These are phyloP conservation scores for Mormyrus proboscirostris DNA, from an alignment of 2,797 vertebrate genomes.

Conservation along the genomic window DNA sequence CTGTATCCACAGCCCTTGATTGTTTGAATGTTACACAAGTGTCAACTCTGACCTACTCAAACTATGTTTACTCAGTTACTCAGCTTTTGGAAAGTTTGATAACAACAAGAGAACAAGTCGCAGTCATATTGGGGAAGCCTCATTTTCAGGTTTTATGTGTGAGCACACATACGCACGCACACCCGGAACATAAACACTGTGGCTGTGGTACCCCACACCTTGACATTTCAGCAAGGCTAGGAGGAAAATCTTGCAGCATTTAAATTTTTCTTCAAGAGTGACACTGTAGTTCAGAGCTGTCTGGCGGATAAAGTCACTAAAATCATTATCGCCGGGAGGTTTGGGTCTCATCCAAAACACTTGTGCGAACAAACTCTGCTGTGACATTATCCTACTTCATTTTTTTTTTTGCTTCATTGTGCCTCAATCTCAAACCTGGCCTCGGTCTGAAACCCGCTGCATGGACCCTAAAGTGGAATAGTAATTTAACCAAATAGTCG, in stretches of 20 bases:
- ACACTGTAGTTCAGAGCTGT: not conserved
- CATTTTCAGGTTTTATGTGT: not conserved
- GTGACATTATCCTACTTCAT: not conserved
- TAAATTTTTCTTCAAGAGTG: conserved; percentile 4
- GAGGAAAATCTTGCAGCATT: not conserved
- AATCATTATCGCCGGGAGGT: not conserved
- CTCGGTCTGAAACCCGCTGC: not conserved
- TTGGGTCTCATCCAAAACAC: conserved; percentile 8
- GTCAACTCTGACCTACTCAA: not conserved
- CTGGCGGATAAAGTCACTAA: not conserved
- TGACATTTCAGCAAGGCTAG: not conserved
- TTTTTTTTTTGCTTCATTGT: not conserved
- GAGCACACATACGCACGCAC: not conserved
- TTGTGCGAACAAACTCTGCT: not conserved
- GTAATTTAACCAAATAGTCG: not conserved
- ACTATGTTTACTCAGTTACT: not conserved
- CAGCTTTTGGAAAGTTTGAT: not conserved
- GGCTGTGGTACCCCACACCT: not conserved
- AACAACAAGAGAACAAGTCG: not conserved
- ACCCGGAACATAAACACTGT: not conserved
- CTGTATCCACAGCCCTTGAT: not conserved
- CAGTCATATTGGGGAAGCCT: not conserved
- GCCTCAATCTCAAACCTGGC: not conserved
- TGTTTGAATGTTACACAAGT: not conserved
- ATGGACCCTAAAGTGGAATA: not conserved